Evolutionary conservation across 1,140 invertebrate species (phyloP).

Genomic region (Drosophila melanica): DNA sequence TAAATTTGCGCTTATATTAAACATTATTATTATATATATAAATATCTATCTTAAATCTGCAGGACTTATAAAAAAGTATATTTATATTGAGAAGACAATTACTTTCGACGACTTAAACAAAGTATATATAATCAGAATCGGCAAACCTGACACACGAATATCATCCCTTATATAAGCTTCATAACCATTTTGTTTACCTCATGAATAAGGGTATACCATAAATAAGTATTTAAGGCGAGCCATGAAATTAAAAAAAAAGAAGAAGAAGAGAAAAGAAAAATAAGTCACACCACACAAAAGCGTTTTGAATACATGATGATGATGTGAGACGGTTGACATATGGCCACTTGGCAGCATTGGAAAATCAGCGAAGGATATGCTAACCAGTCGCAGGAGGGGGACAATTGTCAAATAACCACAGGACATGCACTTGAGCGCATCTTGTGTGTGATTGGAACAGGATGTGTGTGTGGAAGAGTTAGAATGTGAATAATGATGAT

Average conservation of each 20-base stretch:
- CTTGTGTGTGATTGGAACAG: constrained; percentile 53
- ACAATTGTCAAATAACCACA: constrained; percentile 74
- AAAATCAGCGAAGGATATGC: constrained; percentile 63
- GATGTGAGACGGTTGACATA: constrained; percentile 60
- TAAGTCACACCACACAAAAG: constrained; percentile 48
- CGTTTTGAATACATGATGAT: constrained; percentile 23
- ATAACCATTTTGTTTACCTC: constrained; percentile 1
- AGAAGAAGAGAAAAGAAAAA: neutral
- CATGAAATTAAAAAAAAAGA: constrained; percentile 6
- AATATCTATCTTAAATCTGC: too few species aligned
- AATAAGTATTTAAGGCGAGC: neutral
- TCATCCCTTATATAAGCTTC: neutral
- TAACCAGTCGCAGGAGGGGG: constrained; percentile 43
- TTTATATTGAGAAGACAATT: too few species aligned
- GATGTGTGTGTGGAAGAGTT: constrained; percentile 62
- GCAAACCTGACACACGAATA: neutral
- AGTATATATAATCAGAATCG: neutral
- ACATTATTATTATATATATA: too few species aligned
- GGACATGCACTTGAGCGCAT: constrained; percentile 78
- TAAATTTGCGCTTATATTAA: too few species aligned
- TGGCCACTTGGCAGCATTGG: constrained; percentile 57
- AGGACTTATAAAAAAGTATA: neutral
- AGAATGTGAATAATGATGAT: constrained; percentile 26
- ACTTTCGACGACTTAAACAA: too few species aligned
- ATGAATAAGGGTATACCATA: neutral